Base-by-base conservation (phyloP, 2,113 vertebrate genomes). In the Excalfactoria chinensis region DNA sequence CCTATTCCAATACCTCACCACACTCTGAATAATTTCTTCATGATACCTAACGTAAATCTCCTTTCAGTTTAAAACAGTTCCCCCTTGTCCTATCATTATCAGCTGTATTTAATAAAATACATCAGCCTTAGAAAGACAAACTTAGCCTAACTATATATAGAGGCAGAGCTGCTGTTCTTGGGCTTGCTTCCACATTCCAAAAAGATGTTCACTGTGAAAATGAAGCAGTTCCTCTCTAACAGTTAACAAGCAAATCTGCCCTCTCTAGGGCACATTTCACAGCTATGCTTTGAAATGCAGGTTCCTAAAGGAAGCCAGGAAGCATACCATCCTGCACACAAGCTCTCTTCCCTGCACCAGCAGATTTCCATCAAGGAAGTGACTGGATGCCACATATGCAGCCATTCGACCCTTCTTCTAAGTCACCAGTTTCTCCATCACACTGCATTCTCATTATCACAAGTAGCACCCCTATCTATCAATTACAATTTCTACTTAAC, bases 361-460 rank as follows among this genome's bases (percentile, higher is more conserved):
- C 53, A 68, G 48, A 92, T 71, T 30, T 88, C 20, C 43, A 60
- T 75, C 67, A 17, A 9, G 25, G 43, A 32, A 32, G 13, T 13
- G 66, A 67, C 34, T 37, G 3, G 68, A 48, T 0, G 0, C 35
- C 58, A 64, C 74, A 41, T 13, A 25, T 1, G 1, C 1, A 17
- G 21, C 49, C 34, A 70, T 23, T 16, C 22, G 43, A 23, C 19
- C 28, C 66, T 48, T 75, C 43, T 51, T 58, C 58, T 62, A 37
- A 12, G 13, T 19, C 37, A 78, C 37, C 25, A 2, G 1, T 40
- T 75, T 32, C 41, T 62, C 9, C 20, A 35, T 53, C 56, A 64
- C 18, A 15, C 2, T 56, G 23, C 8, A 34, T 4, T 67, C 32
- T 11, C 43, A 69, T 23, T 26, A 62, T 13, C 20, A 53, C 11